These are phyloP conservation scores for Bacillus rossius DNA, from an alignment of 1,140 invertebrate species.

Conservation along the genomic window DNA sequence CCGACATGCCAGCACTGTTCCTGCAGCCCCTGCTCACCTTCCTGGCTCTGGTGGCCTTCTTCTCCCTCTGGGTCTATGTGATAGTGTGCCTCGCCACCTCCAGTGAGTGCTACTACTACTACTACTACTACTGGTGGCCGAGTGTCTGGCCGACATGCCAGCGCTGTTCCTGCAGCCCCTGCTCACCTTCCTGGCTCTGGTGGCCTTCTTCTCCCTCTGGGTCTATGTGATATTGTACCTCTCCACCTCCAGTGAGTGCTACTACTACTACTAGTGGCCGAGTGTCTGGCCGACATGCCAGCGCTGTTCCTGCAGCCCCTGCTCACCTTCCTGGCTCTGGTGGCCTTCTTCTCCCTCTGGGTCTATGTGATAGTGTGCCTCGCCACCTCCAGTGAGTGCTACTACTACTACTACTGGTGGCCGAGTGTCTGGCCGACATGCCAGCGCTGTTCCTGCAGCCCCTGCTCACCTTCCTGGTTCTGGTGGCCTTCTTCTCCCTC, in stretches of 20 bases:
- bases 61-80: slow-evolving; percentile 78
- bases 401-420: too few relatives aligned
- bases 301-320: slow-evolving; percentile 83
- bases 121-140: too few relatives aligned
- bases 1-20: slow-evolving; percentile 76
- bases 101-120: too few relatives aligned
- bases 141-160: slow-evolving; percentile 74
- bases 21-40: slow-evolving; percentile 86
- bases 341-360: slow-evolving; percentile 82
- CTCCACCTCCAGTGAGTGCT: slow-evolving; percentile 64
- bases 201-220: slow-evolving; percentile 82
- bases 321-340: slow-evolving; percentile 72
- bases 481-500: slow-evolving; percentile 74
- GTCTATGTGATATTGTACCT: slow-evolving; percentile 66
- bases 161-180: slow-evolving; percentile 83
- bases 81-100: slow-evolving; percentile 65
- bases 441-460: slow-evolving; percentile 86
- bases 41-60: slow-evolving; percentile 67
- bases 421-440: too few relatives aligned
- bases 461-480: slow-evolving; percentile 72
- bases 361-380: slow-evolving; percentile 66
- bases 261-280: too few relatives aligned
- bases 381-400: slow-evolving; percentile 64
- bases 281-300: slow-evolving; percentile 74
- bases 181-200: slow-evolving; percentile 72